These are phyloP conservation scores for Burhinus bistriatus DNA, from an alignment of 2,113 vertebrate species.

Conservation along the genomic window DNA sequence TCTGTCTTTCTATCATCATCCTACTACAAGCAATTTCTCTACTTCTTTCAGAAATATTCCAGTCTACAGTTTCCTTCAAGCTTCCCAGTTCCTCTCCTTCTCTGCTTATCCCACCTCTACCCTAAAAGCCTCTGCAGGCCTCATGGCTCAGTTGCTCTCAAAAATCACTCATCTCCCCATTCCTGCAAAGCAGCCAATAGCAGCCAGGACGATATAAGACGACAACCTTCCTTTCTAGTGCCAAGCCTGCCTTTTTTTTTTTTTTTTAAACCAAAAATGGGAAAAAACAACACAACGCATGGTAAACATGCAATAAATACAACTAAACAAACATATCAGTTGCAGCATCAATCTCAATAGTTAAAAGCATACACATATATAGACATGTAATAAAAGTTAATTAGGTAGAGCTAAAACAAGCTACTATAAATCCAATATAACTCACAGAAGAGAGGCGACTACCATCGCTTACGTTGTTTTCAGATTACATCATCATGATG, in stretches of 20 bases:
- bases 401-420: background rate
- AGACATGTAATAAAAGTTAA: background rate
- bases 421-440: background rate
- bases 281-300: background rate
- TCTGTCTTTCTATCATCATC: background rate
- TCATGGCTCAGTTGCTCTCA: background rate
- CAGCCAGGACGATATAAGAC: background rate
- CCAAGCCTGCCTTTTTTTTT: background rate
- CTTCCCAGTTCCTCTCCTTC: background rate
- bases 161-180: background rate
- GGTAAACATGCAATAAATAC: background rate
- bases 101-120: background rate
- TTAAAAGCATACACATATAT: background rate
- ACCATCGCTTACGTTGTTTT: background rate
- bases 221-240: background rate
- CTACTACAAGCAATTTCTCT: background rate
- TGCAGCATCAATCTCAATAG: background rate
- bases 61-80: background rate
- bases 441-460: background rate
- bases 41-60: background rate
- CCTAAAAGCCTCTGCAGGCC: background rate
- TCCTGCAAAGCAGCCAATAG: background rate
- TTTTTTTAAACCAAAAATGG: background rate
- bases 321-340: background rate
- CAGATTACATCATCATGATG: background rate